Evolutionary conservation across 1,140 invertebrate genomes (phyloP).

Genomic region (Coenobita brevimanus): DNA sequence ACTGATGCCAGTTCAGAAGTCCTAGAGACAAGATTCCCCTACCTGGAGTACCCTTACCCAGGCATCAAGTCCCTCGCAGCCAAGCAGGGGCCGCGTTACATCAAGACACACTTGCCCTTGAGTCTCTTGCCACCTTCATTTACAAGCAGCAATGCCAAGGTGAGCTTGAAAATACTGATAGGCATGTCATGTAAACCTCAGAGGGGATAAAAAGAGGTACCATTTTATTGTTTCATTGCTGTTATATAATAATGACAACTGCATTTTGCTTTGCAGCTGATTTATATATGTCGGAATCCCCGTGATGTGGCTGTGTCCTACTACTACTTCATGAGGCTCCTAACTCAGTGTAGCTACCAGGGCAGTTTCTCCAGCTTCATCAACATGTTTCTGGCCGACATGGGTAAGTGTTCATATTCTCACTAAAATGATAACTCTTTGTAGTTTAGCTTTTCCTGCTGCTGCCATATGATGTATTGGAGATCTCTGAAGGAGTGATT

Average conservation of each 20-base stretch:
- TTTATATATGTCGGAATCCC: constrained; percentile 93
- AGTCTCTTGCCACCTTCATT: constrained; percentile 73
- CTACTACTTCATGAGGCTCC: constrained; percentile 86
- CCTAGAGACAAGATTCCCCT: constrained; percentile 76
- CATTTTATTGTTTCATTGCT: background rate
- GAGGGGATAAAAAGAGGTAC: no score
- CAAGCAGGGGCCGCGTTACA: constrained; percentile 72
- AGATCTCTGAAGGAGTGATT: no score
- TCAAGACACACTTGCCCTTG: constrained; percentile 76
- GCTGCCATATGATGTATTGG: no score
- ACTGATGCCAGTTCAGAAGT: constrained; percentile 70
- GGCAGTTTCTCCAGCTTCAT: constrained; percentile 86
- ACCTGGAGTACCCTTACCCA: constrained; percentile 76
- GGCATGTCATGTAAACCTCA: no score
- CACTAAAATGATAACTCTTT: no score
- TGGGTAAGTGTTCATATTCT: constrained; percentile 72
- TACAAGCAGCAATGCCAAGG: constrained; percentile 75
- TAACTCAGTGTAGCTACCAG: constrained; percentile 79
- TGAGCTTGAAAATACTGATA: no score
- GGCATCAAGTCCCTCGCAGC: constrained; percentile 71
- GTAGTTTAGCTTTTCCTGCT: no score
- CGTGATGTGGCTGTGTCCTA: constrained; percentile 95
- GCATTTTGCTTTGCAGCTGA: constrained; percentile 74
- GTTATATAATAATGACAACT: background rate
- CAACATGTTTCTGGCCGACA: constrained; percentile 74